A percentile compares a stretch with the other conserved stretches of the same genome.
Conservation (phyloP, 2,113 vertebrate genomes). For the Dipodomys ordii region DNA sequence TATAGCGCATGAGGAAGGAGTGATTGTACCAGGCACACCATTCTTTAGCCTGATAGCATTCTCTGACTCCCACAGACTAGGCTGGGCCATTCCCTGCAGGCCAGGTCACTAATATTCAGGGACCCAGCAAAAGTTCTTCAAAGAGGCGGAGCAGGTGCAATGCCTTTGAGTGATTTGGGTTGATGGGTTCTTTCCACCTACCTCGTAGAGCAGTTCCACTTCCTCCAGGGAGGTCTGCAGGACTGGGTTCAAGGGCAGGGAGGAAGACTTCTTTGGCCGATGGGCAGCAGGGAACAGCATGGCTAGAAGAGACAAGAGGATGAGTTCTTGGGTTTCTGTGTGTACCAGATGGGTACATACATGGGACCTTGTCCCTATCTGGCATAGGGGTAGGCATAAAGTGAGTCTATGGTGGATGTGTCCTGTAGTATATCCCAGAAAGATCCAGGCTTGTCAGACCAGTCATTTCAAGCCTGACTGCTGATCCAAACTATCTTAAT, state of each 20-base stretch:
- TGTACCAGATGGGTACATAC: fast-evolving
- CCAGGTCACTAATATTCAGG: background rate
- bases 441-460: background rate
- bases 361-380: fast-evolving
- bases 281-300: constrained; percentile 92
- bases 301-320: constrained; percentile 80
- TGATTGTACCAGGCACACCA: background rate
- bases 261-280: constrained; percentile 89
- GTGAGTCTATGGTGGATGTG: background rate
- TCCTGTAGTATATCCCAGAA: background rate
- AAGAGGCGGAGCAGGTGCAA: fast-evolving
- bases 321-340: background rate
- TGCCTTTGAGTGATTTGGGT: background rate
- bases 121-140: background rate
- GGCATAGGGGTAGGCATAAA: background rate
- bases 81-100: background rate
- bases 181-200: constrained; percentile 1
- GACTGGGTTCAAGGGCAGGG: constrained; percentile 88
- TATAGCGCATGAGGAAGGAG: background rate
- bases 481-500: background rate
- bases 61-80: background rate
- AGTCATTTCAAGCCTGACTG: background rate
- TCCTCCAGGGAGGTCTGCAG: constrained; percentile 93
- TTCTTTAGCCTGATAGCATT: background rate
- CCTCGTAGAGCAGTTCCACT: constrained; percentile 90